These are phyloP conservation scores for Saturnia pavonia DNA, from an alignment of 2,888 invertebrate species.

Conservation along the genomic window DNA sequence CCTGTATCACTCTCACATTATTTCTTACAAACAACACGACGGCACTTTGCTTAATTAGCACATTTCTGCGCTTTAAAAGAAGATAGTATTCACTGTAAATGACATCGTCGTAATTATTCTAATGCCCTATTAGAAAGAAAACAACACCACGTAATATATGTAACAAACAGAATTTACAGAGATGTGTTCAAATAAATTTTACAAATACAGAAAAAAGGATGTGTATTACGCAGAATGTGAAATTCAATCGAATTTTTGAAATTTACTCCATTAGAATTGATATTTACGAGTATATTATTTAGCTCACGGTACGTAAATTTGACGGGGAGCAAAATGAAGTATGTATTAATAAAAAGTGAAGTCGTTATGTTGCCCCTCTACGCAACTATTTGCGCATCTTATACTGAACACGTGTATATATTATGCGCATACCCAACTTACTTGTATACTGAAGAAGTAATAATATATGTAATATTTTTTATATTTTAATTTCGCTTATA, in stretches of 20 bases:
- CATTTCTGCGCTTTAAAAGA: slow-evolving; percentile 24
- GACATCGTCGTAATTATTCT: slow-evolving; percentile 32
- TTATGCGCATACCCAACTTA: no score
- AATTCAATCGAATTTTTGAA: background rate
- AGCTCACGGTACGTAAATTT: no score
- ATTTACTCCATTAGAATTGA: no score
- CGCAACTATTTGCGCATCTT: no score
- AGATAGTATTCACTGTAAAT: slow-evolving; percentile 32
- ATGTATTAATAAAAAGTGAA: no score
- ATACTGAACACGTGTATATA: no score
- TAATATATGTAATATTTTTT: no score
- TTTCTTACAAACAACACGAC: slow-evolving; percentile 20
- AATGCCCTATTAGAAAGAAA: slow-evolving; percentile 23
- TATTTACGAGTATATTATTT: no score
- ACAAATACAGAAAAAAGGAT: background rate
- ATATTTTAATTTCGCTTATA: no score
- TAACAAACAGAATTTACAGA: background rate
- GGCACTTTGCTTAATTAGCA: slow-evolving; percentile 33
- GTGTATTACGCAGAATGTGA: background rate
- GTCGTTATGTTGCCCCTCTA: no score
- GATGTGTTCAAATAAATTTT: background rate
- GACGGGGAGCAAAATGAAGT: no score
- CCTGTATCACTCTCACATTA: background rate
- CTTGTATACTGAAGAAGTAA: no score
- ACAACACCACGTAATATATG: background rate